Evolutionary conservation across 2,888 invertebrate genomes (phyloP), one percentile per base, ranked within the genome.

Genomic region (Drosophila paracracens): DNA sequence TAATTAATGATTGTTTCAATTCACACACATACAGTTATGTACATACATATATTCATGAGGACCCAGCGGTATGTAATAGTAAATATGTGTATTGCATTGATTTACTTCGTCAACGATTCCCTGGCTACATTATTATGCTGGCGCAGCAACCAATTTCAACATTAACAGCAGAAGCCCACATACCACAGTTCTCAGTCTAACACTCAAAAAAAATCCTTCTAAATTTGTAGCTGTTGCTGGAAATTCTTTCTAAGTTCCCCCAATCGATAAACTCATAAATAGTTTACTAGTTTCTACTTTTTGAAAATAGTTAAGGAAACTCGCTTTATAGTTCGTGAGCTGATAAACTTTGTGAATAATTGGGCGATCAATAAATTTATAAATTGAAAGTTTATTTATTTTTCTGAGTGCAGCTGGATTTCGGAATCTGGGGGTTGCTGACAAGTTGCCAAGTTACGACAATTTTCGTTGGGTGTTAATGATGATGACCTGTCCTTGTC

Each of bases 1-100:
- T 88, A 88, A 88, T 88, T 89, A 88, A 88, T 88, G 88, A 88
- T 88, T 88, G 84, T 87, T 88, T 79, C 88, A 71, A 82, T 71
- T 70, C 74, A 69, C 75, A 81, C 65, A 80, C 29, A 61, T 35
- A 51, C 31, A 29, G 40, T 57, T 38, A 51, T 27, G 43, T 16
- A 29, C 18, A 51, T 35, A 27, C 16, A 63, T 33, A 36, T 21
- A 35, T 8, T 40, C 38, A 51, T 13, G 40, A 25, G 33, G 35
- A 51, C 51, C 16, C 60, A 6, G 31, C 54, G 54, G 48, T n/a
- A 54, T 27, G 36, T 53, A 69, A 58, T 57, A 54, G 61, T 62
- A 70, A 58, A 62, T 71, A 63, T 71, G 70, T 63, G 59, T 50
- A 70, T 73, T 79, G 83, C 85, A 78, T 87, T 85, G 85, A 85